These are phyloP conservation scores for Eupsilia transversa DNA, from an alignment of 2,888 invertebrate species.

Conservation along the genomic window DNA sequence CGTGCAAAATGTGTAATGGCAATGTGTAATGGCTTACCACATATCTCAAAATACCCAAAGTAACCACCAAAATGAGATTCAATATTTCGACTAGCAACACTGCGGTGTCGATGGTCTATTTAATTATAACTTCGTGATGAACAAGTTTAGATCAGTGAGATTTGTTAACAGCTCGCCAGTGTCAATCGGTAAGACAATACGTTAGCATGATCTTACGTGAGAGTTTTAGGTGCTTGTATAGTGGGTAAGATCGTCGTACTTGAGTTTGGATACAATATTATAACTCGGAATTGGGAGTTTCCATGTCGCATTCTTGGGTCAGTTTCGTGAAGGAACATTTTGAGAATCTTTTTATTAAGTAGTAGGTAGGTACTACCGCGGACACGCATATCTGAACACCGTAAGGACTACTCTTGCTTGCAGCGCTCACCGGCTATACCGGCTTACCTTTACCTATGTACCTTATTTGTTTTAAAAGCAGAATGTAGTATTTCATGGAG, in stretches of 20 bases:
- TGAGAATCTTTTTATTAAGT: not conserved
- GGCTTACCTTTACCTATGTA: too few relatives aligned
- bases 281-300: not conserved
- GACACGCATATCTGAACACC: too few relatives aligned
- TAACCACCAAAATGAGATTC: not conserved
- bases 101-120: conserved; percentile 71
- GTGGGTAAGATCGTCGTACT: not conserved
- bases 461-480: too few relatives aligned
- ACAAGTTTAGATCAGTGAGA: conserved; percentile 77
- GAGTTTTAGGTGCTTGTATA: conserved; percentile 2
- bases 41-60: too few relatives aligned
- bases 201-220: conserved; percentile 6
- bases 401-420: too few relatives aligned
- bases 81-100: conserved; percentile 43
- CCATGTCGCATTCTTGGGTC: not conserved
- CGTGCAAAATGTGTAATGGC: too few relatives aligned
- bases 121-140: conserved; percentile 83
- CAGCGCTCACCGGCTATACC: too few relatives aligned
- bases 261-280: not conserved
- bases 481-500: not conserved
- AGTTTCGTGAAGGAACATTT: not conserved
- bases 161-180: conserved; percentile 71
- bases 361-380: too few relatives aligned
- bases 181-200: conserved; percentile 77
- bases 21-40: too few relatives aligned